These are phyloP conservation scores for Anseranas semipalmata DNA, from an alignment of 2,113 vertebrate genomes.

Conservation along the genomic window DNA sequence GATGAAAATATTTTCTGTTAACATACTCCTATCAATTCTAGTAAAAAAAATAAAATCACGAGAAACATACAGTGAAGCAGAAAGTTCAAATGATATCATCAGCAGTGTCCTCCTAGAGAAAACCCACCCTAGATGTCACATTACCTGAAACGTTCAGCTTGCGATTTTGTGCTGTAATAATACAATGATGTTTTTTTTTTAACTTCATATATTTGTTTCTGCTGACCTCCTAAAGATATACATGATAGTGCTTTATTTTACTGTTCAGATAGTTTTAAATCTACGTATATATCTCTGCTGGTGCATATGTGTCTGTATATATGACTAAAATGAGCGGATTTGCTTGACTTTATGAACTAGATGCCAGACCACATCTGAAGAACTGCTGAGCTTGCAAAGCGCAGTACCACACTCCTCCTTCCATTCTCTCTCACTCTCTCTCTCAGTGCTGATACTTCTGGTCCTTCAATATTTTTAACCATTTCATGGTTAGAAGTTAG, in stretches of 20 bases:
- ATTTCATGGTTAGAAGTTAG: not conserved
- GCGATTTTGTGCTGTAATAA: not conserved
- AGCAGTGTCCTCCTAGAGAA: not conserved
- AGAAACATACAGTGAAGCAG: not conserved
- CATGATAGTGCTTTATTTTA: not conserved
- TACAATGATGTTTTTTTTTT: not conserved
- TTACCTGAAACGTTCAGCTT: not conserved
- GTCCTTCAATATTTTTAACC: constrained; percentile 41
- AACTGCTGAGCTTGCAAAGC: constrained; percentile 83
- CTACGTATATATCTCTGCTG: not conserved
- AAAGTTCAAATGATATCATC: not conserved
- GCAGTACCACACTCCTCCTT: constrained; percentile 57
- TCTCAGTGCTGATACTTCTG: constrained; percentile 7
- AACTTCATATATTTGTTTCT: not conserved
- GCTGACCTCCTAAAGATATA: not conserved
- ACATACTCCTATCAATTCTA: not conserved
- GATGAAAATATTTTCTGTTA: not conserved
- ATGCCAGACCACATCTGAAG: constrained; percentile 92
- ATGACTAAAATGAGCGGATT: constrained; percentile 77
- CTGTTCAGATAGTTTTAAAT: constrained; percentile 11
- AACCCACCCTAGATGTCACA: not conserved
- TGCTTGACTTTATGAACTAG: constrained; percentile 86
- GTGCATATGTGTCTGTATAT: constrained; percentile 34
- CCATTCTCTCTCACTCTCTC: constrained; percentile 13
- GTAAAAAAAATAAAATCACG: not conserved